Evolutionary conservation across 2,797 vertebrate species (phyloP).

Genomic region (Acanthiza pusilla): DNA sequence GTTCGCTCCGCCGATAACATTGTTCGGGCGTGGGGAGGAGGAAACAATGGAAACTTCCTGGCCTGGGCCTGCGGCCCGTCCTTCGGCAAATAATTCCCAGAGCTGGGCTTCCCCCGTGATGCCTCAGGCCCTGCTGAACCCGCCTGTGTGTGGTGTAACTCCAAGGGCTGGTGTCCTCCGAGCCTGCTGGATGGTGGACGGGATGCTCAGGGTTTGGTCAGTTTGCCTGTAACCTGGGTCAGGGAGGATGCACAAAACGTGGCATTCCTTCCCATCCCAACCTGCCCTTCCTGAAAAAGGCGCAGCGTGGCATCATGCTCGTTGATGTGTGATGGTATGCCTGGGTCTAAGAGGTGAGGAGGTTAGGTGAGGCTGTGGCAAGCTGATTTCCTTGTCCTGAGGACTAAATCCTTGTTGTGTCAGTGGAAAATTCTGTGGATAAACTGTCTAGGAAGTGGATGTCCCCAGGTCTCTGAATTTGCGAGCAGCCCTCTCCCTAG

Average conservation of each 20-base stretch:
- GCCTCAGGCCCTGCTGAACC: background rate
- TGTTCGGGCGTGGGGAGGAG: background rate
- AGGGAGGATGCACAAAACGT: background rate
- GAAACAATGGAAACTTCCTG: conserved; percentile 42
- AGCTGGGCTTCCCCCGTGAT: background rate
- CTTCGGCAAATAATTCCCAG: background rate
- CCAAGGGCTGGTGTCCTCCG: background rate
- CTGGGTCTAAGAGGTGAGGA: background rate
- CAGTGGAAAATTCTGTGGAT: background rate
- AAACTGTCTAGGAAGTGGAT: background rate
- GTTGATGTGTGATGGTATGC: background rate
- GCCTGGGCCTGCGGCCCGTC: background rate
- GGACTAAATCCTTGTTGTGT: background rate
- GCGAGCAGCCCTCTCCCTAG: background rate
- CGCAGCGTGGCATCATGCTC: fast-evolving
- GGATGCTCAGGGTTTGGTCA: background rate
- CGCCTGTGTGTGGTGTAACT: fast-evolving
- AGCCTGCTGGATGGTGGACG: fast-evolving
- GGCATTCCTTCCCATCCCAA: background rate
- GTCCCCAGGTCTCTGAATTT: background rate
- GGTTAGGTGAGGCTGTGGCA: background rate
- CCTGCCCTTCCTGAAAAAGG: background rate
- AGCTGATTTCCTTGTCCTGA: background rate
- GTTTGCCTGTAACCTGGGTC: background rate
- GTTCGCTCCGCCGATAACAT: background rate